Conservation (phyloP, 2,888 invertebrate genomes). For the Clostera curtula region DNA sequence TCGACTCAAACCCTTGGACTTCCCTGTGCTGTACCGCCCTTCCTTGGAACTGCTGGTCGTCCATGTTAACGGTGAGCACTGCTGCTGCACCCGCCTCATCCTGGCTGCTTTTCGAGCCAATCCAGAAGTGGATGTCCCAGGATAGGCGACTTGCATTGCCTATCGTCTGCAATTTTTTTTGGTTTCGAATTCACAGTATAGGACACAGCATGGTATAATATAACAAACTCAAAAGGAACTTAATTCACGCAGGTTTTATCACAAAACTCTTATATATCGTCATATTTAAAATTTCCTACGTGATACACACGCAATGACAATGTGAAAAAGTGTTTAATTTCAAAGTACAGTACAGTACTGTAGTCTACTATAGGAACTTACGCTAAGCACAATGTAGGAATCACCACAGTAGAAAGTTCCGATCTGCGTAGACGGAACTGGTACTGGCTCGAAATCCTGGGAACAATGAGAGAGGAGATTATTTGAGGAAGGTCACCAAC, state of each 20-base stretch:
- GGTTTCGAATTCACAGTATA: too few species aligned
- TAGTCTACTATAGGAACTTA: constrained; percentile 68
- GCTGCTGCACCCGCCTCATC: constrained; percentile 86
- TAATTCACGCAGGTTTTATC: too few species aligned
- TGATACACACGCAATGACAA: too few species aligned
- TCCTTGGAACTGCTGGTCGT: constrained; percentile 85
- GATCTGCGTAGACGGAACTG: constrained; percentile 80
- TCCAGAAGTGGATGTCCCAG: constrained; percentile 94
- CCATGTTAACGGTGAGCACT: constrained; percentile 86
- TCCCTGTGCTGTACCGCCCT: constrained; percentile 91
- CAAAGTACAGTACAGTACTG: too few species aligned
- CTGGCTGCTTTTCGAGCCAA: constrained; percentile 84
- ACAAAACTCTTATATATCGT: too few species aligned
- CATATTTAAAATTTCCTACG: too few species aligned
- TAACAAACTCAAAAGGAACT: too few species aligned
- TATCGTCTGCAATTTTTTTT: constrained; percentile 37
- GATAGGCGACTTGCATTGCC: constrained; percentile 44
- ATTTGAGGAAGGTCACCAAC: too few species aligned
- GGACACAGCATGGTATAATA: too few species aligned
- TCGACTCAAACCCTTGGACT: constrained; percentile 89
- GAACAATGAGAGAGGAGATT: too few species aligned
- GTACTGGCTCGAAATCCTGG: constrained; percentile 88
- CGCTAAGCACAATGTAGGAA: constrained; percentile 87
- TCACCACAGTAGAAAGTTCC: constrained; percentile 91
- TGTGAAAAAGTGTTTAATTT: too few species aligned